phyloP scores from a whole-genome alignment of 1,140 invertebrate genomes.

The Macrobrachium nipponense region DNA sequence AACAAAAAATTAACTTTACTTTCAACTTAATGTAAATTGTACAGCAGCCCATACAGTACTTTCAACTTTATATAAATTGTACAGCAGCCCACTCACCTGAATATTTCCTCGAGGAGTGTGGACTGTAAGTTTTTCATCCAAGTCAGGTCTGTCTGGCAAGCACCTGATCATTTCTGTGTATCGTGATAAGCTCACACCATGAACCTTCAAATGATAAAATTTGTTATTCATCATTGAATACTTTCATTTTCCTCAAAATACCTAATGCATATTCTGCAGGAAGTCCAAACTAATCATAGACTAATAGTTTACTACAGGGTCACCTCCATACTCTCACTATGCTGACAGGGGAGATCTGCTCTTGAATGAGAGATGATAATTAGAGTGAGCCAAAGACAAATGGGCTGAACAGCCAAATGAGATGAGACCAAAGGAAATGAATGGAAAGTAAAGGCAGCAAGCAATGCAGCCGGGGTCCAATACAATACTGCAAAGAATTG shows the following conservation, averaged over 20 bases:
- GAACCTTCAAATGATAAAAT: slow-evolving; percentile 66
- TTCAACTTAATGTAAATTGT: not conserved
- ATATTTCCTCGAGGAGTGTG: slow-evolving; percentile 63
- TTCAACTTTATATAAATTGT: not conserved
- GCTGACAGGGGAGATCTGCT: too few relatives aligned
- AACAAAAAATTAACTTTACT: too few relatives aligned
- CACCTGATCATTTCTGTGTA: slow-evolving; percentile 81
- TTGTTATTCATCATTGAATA: not conserved
- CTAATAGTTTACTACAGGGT: too few relatives aligned
- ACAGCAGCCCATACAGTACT: not conserved
- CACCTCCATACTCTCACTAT: too few relatives aligned
- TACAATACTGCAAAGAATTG: too few relatives aligned
- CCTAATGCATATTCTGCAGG: slow-evolving; percentile 12
- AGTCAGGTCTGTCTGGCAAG: slow-evolving; percentile 57
- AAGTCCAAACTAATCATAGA: not conserved
- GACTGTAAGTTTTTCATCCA: slow-evolving; percentile 59
- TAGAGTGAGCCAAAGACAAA: too few relatives aligned
- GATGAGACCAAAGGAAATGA: too few relatives aligned
- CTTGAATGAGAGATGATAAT: too few relatives aligned
- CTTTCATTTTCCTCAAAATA: not conserved
- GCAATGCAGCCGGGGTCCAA: too few relatives aligned
- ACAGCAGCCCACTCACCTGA: slow-evolving; percentile 25
- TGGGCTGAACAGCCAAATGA: too few relatives aligned
- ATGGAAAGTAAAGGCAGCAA: too few relatives aligned
- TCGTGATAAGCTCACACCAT: slow-evolving; percentile 78